These are phyloP conservation scores for Limosa lapponica DNA, from an alignment of 2,797 vertebrate species.

Conservation along the genomic window DNA sequence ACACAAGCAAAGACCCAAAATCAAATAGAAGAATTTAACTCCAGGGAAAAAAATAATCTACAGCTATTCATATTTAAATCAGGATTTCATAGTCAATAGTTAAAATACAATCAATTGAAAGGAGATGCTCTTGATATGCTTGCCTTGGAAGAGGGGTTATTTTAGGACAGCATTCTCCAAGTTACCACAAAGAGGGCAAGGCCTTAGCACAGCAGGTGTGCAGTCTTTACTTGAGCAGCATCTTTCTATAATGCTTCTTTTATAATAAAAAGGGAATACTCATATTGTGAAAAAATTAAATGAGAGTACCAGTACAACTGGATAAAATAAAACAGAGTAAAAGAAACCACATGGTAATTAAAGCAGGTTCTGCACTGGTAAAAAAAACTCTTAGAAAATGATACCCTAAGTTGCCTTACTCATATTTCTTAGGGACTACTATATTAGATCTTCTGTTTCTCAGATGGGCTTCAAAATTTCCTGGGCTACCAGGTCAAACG, in stretches of 20 bases:
- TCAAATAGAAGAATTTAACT: conserved; percentile 15
- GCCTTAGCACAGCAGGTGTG: neutral
- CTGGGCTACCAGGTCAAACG: neutral
- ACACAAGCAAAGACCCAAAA: neutral
- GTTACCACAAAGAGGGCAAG: neutral
- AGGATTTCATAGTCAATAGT: conserved; percentile 3
- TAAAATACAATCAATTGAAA: neutral
- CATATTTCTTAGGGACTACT: neutral
- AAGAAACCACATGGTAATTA: neutral
- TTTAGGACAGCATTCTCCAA: conserved; percentile 8
- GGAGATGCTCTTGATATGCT: neutral
- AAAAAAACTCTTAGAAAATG: neutral
- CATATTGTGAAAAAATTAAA: neutral
- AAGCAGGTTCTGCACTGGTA: neutral
- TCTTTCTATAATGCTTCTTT: neutral
- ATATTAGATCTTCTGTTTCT: neutral
- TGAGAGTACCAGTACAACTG: neutral
- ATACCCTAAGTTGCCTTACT: neutral
- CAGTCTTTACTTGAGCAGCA: neutral
- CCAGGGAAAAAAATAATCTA: neutral
- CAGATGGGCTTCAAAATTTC: neutral
- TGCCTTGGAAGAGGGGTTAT: neutral
- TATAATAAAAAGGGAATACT: neutral
- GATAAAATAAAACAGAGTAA: neutral
- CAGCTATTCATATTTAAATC: conserved; percentile 27